Evolutionary conservation across 2,797 vertebrate species (phyloP), one percentile per base, ranked within the genome.

Genomic region (Myripristis jacobus): DNA sequence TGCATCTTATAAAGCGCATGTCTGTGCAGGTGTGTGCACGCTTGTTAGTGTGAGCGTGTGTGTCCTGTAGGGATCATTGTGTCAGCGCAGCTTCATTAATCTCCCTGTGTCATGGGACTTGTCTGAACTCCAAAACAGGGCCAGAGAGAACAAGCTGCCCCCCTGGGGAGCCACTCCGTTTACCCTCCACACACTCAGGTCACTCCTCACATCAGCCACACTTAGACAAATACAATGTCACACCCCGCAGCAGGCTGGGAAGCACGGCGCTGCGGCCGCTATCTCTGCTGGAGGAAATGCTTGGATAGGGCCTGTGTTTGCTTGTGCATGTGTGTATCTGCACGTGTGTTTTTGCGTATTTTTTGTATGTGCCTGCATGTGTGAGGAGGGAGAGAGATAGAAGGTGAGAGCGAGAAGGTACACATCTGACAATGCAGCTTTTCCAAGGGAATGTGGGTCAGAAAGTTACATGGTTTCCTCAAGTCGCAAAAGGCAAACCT

Each of bases 81-180:
- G 81, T 83, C 76, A 81, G 79, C 31, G 83, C 78, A 69, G 92
- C 89, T 90, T 90, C 92, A 93, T 93, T 92, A 92, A 93, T 92
- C 92, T 91, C 80, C 24, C 66, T 10, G 83, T 87, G 79, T 90
- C 83, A 60, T 62, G 89, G 88, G 90, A 90, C 84, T 83, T 79
- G 83, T 90, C 88, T 86, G 85, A 91, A 89, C 85, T 90, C 84
- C 80, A 79, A 86, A 91, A 88, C 86, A 85, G 87, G 82, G 83
- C 82, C 66, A 24, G 58, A 75, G 87, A 89, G 89, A 91, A 85
- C 87, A 80, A 78, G 62, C 80, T 51, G 44, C 63, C 74, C 82
- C 76, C 74, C 59, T 3, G 21, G 85, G 82, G 87, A 87, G 81
- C 80, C 83, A 69, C 82, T 84, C 80, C 88, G 78, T 90, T 92